Conservation (phyloP, 2,888 invertebrate genomes). For the Microdon myrmicae region DNA sequence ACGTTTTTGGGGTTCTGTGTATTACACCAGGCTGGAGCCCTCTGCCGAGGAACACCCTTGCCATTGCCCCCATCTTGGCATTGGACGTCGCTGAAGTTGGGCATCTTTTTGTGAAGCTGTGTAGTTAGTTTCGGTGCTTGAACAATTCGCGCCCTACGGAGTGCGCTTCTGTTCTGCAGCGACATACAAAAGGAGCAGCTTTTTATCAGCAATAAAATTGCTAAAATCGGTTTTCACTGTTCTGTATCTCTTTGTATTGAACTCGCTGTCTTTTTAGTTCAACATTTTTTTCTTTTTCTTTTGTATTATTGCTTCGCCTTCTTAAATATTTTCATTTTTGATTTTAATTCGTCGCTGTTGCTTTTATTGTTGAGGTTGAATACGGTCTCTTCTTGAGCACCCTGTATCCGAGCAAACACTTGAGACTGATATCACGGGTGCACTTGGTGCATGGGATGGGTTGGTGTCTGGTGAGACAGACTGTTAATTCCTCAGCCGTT, state of each 20-base stretch:
- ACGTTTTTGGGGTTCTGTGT: too few relatives aligned
- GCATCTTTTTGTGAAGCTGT: too few relatives aligned
- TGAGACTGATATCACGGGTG: constrained; percentile 5
- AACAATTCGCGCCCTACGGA: constrained; percentile 11
- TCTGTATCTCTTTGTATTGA: not conserved
- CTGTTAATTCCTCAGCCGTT: constrained; percentile 42
- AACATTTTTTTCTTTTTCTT: constrained; percentile 1
- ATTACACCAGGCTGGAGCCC: too few relatives aligned
- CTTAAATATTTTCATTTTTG: too few relatives aligned
- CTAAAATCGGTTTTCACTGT: constrained; percentile 23
- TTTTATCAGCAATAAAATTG: constrained; percentile 35
- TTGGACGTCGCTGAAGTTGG: too few relatives aligned
- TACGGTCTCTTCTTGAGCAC: too few relatives aligned
- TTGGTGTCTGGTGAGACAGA: constrained; percentile 39
- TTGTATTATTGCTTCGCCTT: too few relatives aligned
- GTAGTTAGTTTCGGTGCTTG: not conserved
- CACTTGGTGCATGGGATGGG: constrained; percentile 25
- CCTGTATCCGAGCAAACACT: constrained; percentile 19
- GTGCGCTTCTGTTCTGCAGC: constrained; percentile 6
- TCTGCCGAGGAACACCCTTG: too few relatives aligned
- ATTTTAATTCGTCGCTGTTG: too few relatives aligned
- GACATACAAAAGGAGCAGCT: constrained; percentile 29
- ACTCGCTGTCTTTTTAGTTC: too few relatives aligned
- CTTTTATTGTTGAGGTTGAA: too few relatives aligned
- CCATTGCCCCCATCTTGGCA: too few relatives aligned